Base-by-base conservation (phyloP, 2,797 vertebrate species). In the Poecile montanus region DNA sequence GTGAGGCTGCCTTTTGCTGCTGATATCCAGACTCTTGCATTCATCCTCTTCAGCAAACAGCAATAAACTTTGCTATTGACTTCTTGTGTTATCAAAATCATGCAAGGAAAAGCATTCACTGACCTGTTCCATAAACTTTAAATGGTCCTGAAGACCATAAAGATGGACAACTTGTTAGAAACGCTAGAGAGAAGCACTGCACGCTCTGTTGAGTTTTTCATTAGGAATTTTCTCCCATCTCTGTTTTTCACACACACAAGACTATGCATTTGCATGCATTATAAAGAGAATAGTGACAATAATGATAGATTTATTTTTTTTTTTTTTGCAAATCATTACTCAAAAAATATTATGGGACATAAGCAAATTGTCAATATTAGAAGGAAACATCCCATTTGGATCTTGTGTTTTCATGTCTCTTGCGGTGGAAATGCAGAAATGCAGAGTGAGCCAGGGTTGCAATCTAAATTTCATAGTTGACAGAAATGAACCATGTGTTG, bases 401-500 rank as follows among this genome's bases (percentile, higher is more conserved):
- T 22, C 27, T n/a, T 21, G 27, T 53, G 21, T 54, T 77, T 83
- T 63, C 29, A 8, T 6, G 7, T 66, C 27, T 67, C 44, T 56
- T n/a, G 48, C 82, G 79, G 47, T 75, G 16, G 25, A 79, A 88
- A 81, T 32, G 56, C 68, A 18, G 30, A 82, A 86, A 79, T 47
- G 58, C 40, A 61, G 60, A 84, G 42, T 11, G 47, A 91, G 29
- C 21, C 65, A 50, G 76, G 56, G 29, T 21, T 86, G 66, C 68
- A 68, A 56, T 86, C 34, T 71, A 27, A 74, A 65, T 84, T 82
- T 26, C 70, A 54, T 44, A 74, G 78, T 22, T 85, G 88, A 85
- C 68, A 70, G 67, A 77, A 94, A 51, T 93, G 87, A 94, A 72
- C 84, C 82, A n/a, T 60, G 79, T 91, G 88, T 45, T 74, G 68